Base-by-base conservation (phyloP, 2,113 vertebrate species). In the Notiomystis cincta region DNA sequence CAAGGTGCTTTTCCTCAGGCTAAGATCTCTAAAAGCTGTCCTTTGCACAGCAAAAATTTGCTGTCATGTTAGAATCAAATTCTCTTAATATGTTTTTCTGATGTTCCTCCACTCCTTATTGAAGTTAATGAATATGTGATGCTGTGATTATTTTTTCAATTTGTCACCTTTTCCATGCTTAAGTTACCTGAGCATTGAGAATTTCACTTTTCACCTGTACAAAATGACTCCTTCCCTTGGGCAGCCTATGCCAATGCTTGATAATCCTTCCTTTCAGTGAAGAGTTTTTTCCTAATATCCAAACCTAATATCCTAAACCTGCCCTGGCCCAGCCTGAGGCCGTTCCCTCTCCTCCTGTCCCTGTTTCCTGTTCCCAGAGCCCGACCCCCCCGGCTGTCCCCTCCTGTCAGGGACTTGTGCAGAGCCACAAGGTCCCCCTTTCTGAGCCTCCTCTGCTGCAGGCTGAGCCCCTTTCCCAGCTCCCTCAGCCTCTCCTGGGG, bases 311-410 rank as follows among this genome's bases (percentile, higher is more conserved):
- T 21, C 35, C 24, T 54, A 19, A 82, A 16, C 5, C 7, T 82
- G 10, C 47, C 19, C 14, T 31, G 30, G 13, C 54, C 7, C 23
- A 73, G 16, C 19, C 11, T 30, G 9, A 21, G 11, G 19, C 53
- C 0, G 0, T 53, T 82, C 30, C 38, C 23, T 75, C 53, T 67
- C 8, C 11, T 40, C 47, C 38, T 60, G 23, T 75, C n/a, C 12
- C 53, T 45, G 45, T 66, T 69, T 19, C 45, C 47, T 53, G 47
- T n/a, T n/a, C n/a, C n/a, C 33, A 77, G 10, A 60, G 12, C 45
- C 62, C 1, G 1, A 57, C 3, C 9, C 61, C 25, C 37, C 9
- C 0, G 0, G 37, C 53, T 60, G 33, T 5, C 7, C 31, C 45
- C 11, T 45, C 54, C 62, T n/a, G 45, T 9, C 83, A 67, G 66